Evolutionary conservation across 2,888 invertebrate genomes (phyloP).

Genomic region (Stomorhina lunata): DNA sequence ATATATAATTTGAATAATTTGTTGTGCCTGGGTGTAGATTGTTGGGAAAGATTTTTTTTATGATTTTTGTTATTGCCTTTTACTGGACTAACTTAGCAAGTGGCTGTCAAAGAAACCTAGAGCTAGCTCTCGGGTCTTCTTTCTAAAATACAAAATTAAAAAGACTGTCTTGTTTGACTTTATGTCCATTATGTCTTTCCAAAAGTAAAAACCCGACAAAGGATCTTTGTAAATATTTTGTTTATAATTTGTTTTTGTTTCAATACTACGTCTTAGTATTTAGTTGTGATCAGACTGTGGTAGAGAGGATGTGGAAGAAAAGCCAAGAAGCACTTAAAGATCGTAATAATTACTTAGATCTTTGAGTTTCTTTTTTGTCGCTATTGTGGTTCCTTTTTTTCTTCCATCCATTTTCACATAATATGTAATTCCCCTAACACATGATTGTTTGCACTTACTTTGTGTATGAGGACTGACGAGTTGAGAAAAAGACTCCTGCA

Average conservation of each 20-base stretch:
- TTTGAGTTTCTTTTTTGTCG: background rate
- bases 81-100: background rate
- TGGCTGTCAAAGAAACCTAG: background rate
- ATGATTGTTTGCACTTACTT: background rate
- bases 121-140: background rate
- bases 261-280: too few species aligned
- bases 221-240: slow-evolving; percentile 26
- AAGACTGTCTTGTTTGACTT: background rate
- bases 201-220: slow-evolving; percentile 16
- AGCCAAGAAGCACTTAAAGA: slow-evolving; percentile 15
- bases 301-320: slow-evolving; percentile 25
- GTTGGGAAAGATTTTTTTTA: slow-evolving; percentile 1
- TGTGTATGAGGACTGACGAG: background rate
- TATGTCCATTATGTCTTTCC: too few species aligned
- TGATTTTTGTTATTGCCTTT: background rate
- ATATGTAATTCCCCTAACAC: background rate
- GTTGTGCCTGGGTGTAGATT: background rate
- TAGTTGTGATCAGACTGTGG: background rate
- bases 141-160: background rate
- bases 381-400: background rate
- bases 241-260: background rate
- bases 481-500: background rate
- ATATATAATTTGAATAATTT: slow-evolving; percentile 40
- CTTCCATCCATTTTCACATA: too few species aligned
- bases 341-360: slow-evolving; percentile 1